phyloP scores from a whole-genome alignment of 1,140 invertebrate species.

The Drosophila pseudoobscura region DNA sequence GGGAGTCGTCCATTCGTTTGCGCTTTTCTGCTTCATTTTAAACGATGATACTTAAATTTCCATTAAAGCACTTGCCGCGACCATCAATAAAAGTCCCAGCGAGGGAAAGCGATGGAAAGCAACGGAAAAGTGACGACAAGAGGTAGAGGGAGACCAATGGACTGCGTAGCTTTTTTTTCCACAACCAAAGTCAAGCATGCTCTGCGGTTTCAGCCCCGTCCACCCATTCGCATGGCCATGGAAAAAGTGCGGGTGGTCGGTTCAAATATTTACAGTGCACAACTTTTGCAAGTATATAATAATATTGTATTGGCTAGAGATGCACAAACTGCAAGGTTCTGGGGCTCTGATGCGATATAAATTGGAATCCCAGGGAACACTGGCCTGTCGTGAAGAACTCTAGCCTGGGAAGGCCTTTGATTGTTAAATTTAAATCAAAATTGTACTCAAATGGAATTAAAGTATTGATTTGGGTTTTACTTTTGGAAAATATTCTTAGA shows the following conservation, averaged over 20 bases:
- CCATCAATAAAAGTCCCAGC: slow-evolving; percentile 70
- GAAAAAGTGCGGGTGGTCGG: slow-evolving; percentile 37
- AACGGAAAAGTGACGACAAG: not conserved
- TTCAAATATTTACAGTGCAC: slow-evolving; percentile 71
- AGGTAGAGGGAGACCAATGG: slow-evolving; percentile 2
- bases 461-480: too few species aligned
- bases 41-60: slow-evolving; percentile 82
- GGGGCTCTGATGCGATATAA: not conserved
- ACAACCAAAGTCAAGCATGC: slow-evolving; percentile 70
- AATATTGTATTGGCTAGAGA: slow-evolving; percentile 58
- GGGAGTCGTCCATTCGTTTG: slow-evolving; percentile 30
- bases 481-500: too few species aligned
- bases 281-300: slow-evolving; percentile 64
- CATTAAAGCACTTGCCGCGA: slow-evolving; percentile 77
- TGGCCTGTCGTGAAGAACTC: not conserved
- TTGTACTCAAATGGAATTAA: too few species aligned
- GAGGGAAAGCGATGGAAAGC: slow-evolving; percentile 5
- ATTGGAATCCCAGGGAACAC: slow-evolving; percentile 14
- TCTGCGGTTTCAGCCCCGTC: slow-evolving; percentile 47
- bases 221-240: slow-evolving; percentile 11
- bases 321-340: slow-evolving; percentile 20
- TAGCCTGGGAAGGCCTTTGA: not conserved
- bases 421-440: too few species aligned
- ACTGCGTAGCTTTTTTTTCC: slow-evolving; percentile 52
- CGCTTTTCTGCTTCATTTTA: slow-evolving; percentile 78